Percentiles rank a stretch among this genome's conserved stretches.
phyloP scores from a whole-genome alignment of 2,888 invertebrate species.

The Apoderus coryli region DNA sequence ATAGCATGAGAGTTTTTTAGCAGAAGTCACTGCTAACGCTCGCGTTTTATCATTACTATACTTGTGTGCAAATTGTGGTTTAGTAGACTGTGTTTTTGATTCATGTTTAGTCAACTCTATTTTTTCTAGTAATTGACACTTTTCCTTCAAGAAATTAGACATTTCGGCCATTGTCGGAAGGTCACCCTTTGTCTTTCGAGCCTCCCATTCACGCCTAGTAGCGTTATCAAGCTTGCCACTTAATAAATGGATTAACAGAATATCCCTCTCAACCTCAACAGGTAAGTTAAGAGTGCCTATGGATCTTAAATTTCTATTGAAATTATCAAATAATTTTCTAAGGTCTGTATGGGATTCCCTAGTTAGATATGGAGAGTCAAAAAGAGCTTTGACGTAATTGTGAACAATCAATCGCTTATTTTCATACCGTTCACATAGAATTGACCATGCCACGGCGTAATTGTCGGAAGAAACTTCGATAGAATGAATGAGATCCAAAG shows the following conservation, averaged over 20 bases:
- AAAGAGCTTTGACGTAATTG: constrained; percentile 15
- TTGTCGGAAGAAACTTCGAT: constrained; percentile 13
- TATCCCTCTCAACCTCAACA: constrained; percentile 8
- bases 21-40: no score
- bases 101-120: constrained; percentile 5
- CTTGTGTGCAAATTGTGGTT: no score
- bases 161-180: constrained; percentile 8
- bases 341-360: constrained; percentile 11
- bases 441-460: constrained; percentile 16
- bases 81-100: no score
- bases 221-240: constrained; percentile 7
- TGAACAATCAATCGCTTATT: constrained; percentile 15
- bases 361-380: constrained; percentile 8
- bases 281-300: constrained; percentile 9
- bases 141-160: constrained; percentile 8
- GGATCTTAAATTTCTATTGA: constrained; percentile 11
- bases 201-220: constrained; percentile 10
- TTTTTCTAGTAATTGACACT: constrained; percentile 11
- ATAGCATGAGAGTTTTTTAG: constrained; percentile 9
- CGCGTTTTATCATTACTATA: no score
- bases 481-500: constrained; percentile 12
- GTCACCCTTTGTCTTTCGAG: neutral
- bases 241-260: constrained; percentile 13
- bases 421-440: constrained; percentile 15
- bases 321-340: constrained; percentile 11